Evolutionary conservation across 1,140 invertebrate species (phyloP), one percentile per base, ranked within the genome.

Genomic region (Drosophila erecta): DNA sequence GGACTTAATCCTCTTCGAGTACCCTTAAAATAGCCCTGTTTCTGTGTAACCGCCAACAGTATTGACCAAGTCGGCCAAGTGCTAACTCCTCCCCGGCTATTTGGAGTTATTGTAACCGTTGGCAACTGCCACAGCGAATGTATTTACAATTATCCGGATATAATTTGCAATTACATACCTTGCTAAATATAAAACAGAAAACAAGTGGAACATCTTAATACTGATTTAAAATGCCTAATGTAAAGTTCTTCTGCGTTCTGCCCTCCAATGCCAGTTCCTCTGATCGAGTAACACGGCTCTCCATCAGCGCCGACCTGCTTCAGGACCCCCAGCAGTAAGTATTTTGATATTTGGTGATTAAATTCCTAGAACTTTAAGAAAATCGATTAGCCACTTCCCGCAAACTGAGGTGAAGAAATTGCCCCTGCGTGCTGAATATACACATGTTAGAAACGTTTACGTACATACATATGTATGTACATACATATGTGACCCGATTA

Each of bases 291-390:
- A 62, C 44, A 6, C 56, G 78, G 50, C 2, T 87, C 10, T 30
- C 56, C 22, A 24, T 87, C 22, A 54, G 33, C 43, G 83, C 79
- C 33, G 55, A 14, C 5, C 33, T 87, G 14, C 49, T 51, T 12
- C 41, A 59, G 22, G 14, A 70, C 14, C 65, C 83, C 8, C 54
- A 87, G 49, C 71, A 89, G 83, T 87, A 71, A 76, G 83, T 75
- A 10, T 14, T 30, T 33, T 4, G 15, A 40, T 7, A 30, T 38
- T 22, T 22, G 4, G 35, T 1, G 24, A 33, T 24, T 22, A 11
- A 33, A 38, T 24, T 22, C 17, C 7, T 3, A 43, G 35, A 20
- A 24, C 27, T 33, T 55, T 41, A 65, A 57, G 51, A 77, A 80
- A 77, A 85, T 84, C 77, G 66, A 84, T 80, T 51, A 24, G 17